Percentiles rank a stretch among this genome's conserved stretches.
These are phyloP conservation scores for Scatophagus argus DNA, from an alignment of 2,113 vertebrate species.

Conservation along the genomic window DNA sequence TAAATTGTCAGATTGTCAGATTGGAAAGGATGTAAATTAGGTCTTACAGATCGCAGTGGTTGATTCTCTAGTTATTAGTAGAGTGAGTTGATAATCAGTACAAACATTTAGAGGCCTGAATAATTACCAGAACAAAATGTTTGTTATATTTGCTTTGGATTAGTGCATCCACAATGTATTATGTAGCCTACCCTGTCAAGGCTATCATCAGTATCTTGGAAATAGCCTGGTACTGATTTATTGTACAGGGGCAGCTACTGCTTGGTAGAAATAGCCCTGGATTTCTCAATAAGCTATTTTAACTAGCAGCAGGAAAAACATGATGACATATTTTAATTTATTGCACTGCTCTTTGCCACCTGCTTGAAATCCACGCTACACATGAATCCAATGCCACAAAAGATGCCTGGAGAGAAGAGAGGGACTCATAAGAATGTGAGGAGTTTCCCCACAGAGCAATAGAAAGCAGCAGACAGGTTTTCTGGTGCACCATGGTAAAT, in stretches of 20 bases:
- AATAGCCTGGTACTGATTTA: not conserved
- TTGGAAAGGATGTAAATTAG: not conserved
- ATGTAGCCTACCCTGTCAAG: not conserved
- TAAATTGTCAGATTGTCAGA: no score
- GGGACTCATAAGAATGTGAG: not conserved
- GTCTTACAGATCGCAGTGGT: no score
- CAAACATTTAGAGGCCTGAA: no score
- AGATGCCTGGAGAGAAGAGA: not conserved
- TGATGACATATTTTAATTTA: not conserved
- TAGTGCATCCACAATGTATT: not conserved
- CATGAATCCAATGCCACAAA: not conserved
- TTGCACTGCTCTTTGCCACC: not conserved
- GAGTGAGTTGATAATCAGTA: not conserved
- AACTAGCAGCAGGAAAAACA: conserved; percentile 6
- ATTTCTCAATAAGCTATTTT: conserved; percentile 5
- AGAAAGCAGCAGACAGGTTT: not conserved
- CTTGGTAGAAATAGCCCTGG: not conserved
- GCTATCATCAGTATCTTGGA: not conserved
- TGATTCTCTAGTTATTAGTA: not conserved
- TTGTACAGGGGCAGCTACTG: not conserved
- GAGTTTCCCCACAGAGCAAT: not conserved
- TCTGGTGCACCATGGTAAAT: conserved; percentile 11
- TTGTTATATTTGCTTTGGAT: not conserved
- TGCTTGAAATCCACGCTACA: not conserved
- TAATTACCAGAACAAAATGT: no score